Evolutionary conservation across 2,888 invertebrate species (phyloP).

Genomic region (Lasioglossum marginatum): DNA sequence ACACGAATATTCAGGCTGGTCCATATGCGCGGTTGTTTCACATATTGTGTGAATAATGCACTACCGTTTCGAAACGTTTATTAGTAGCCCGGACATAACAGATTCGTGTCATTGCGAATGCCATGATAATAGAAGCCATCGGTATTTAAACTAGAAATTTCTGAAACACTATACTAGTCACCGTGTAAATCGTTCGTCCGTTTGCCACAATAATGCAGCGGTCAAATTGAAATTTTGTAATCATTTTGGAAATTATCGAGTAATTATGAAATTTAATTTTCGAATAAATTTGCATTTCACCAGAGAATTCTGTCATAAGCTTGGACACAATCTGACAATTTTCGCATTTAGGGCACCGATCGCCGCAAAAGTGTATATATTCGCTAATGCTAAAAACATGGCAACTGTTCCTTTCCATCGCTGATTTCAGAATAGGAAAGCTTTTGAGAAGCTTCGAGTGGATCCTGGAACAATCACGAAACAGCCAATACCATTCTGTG

Average conservation of each 20-base stretch:
- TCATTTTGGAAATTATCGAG: not conserved
- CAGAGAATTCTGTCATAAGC: not conserved
- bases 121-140: not conserved
- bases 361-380: not conserved
- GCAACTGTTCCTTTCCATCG: constrained; percentile 6
- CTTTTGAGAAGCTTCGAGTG: constrained; percentile 30
- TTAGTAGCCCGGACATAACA: not conserved
- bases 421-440: not conserved
- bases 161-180: not conserved
- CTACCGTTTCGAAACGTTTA: not conserved
- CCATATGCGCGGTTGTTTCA: not conserved
- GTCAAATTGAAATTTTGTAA: not conserved
- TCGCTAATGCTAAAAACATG: not conserved
- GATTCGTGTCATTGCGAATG: not conserved
- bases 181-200: not conserved
- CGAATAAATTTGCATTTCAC: not conserved
- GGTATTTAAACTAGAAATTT: not conserved
- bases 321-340: not conserved
- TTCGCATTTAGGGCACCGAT: not conserved
- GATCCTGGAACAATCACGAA: constrained; percentile 44
- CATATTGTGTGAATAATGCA: not conserved
- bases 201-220: not conserved
- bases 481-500: constrained; percentile 40
- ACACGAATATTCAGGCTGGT: not conserved
- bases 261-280: not conserved